Percentiles rank a stretch among this genome's conserved stretches.
These are phyloP conservation scores for Eunapius fragilis DNA, from an alignment of 37 sponge, comb jelly and placozoan species.

Conservation along the genomic window DNA sequence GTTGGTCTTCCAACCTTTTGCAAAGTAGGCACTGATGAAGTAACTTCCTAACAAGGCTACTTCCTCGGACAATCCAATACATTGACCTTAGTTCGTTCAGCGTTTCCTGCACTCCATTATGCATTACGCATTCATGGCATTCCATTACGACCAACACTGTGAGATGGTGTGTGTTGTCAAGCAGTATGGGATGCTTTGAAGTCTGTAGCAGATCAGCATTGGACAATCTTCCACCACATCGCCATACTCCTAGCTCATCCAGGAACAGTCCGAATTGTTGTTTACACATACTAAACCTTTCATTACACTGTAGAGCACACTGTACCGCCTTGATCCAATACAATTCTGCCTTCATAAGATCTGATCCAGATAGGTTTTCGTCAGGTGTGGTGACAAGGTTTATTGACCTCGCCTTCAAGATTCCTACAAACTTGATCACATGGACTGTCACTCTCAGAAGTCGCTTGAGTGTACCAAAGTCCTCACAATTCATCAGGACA, in stretches of 20 bases:
- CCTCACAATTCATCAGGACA: neutral
- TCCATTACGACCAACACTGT: constrained; percentile 24
- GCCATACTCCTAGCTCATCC: constrained; percentile 10
- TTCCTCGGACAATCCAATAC: constrained; percentile 44
- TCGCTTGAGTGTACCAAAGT: neutral
- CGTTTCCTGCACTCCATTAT: constrained; percentile 23
- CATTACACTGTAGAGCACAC: neutral
- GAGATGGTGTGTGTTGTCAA: constrained; percentile 26
- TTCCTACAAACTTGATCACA: constrained; percentile 4
- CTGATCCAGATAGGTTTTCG: neutral
- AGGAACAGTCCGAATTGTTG: constrained; percentile 10
- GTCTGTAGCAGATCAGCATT: constrained; percentile 2
- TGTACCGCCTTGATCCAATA: constrained; percentile 20
- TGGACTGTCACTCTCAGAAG: constrained; percentile 2
- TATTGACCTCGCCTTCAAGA: neutral
- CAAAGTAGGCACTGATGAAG: constrained; percentile 32
- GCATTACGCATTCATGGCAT: constrained; percentile 30
- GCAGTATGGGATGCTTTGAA: constrained; percentile 34
- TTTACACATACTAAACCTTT: neutral
- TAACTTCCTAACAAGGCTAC: constrained; percentile 9
- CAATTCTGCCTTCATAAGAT: constrained; percentile 5
- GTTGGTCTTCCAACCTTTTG: constrained; percentile 21
- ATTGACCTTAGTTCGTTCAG: constrained; percentile 14
- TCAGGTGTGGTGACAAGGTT: neutral
- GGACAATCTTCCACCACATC: constrained; percentile 33